Base-by-base conservation (phyloP, 2,113 vertebrate species). In the Halcyon senegalensis region DNA sequence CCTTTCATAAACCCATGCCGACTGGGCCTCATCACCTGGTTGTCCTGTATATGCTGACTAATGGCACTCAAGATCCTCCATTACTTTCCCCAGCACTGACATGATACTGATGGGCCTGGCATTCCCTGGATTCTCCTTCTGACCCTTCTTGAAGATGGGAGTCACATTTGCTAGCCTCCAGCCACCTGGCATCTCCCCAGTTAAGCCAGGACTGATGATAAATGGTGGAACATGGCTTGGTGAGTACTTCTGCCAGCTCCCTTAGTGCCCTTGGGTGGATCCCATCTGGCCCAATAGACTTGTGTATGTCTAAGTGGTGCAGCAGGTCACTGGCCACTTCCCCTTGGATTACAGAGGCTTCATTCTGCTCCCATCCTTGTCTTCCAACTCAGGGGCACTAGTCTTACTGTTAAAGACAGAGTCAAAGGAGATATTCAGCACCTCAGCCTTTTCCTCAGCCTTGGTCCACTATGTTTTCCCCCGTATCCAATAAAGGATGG, bases 41-140 rank as follows among this genome's bases (percentile, higher is more conserved):
- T 51, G 35, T 43, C 16, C 46, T 21, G 5, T 23, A 33, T 1
- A 0, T 53, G 16, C 16, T 3, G 0, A 2, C 0, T 17, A 7
- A 70, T 27, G 27, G 20, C 44, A 35, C 37, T 69, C 39, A 87
- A 2, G 11, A 79, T 30, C 15, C 9, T 64, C 13, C n/a, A 37
- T 16, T 5, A 56, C 9, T 18, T 56, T 72, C 7, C 41, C 16
- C 2, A 2, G 18, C 23, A 48, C 15, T 4, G 1, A 56, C 8
- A 24, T 64, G 35, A 89, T 31, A 15, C 28, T 64, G 58, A 46
- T 7, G 16, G 58, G 7, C 23, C 24, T 88, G 8, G 11, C 62
- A 28, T 23, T 48, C 10, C 15, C 3, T 2, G 0, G 18, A 72
- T 48, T 30, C 58, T 72, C 11, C 10, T 79, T 64, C 21, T 0